These are phyloP conservation scores for Miniopterus natalensis DNA, from an alignment of 2,113 vertebrate genomes.

Conservation along the genomic window DNA sequence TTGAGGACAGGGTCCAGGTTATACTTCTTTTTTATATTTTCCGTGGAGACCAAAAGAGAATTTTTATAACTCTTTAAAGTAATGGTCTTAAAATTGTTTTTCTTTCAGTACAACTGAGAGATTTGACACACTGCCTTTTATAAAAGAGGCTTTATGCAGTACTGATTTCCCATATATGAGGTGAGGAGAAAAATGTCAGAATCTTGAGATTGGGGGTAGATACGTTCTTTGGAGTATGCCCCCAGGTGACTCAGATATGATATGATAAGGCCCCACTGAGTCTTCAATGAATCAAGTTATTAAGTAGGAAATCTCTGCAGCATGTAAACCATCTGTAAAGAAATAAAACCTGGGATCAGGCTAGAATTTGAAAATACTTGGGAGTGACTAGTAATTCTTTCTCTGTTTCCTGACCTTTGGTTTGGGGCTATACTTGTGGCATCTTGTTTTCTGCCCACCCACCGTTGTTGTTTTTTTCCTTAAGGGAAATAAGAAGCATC, in stretches of 20 bases:
- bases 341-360: background rate
- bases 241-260: background rate
- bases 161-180: background rate
- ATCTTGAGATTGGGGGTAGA: background rate
- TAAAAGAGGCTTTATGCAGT: slow-evolving; percentile 14
- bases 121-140: background rate
- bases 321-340: background rate
- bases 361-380: background rate
- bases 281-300: background rate
- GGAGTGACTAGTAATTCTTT: background rate
- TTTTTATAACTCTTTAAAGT: background rate
- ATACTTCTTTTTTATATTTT: slow-evolving; percentile 1
- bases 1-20: background rate
- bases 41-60: background rate
- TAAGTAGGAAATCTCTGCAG: background rate
- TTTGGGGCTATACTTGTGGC: background rate
- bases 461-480: background rate
- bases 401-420: background rate
- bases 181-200: slow-evolving; percentile 39
- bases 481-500: background rate
- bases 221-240: background rate
- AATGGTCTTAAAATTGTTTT: background rate
- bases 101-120: background rate
- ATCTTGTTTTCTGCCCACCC: background rate
- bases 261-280: background rate